phyloP scores from a whole-genome alignment of 1,140 invertebrate genomes.

The Heliconius eleuchia region DNA sequence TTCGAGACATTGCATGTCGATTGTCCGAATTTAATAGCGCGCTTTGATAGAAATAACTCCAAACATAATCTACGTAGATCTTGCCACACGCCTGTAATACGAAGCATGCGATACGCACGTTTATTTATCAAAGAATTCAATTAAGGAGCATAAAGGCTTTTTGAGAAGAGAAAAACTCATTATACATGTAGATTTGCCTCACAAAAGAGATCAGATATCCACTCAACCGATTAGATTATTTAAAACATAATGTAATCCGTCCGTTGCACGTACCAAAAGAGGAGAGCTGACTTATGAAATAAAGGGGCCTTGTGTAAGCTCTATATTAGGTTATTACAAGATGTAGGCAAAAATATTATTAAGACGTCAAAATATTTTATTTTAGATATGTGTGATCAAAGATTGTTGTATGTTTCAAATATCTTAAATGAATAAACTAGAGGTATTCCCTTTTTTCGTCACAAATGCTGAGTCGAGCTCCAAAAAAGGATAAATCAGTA shows the following conservation, averaged over 20 bases:
- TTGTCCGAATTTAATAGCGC: too few relatives aligned
- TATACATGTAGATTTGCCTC: conserved; percentile 16
- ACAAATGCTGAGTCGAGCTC: too few relatives aligned
- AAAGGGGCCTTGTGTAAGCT: neutral
- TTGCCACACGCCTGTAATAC: neutral
- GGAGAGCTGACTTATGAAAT: neutral
- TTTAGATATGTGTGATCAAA: too few relatives aligned
- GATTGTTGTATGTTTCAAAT: too few relatives aligned
- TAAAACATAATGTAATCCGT: conserved; percentile 18
- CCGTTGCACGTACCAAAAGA: conserved; percentile 5
- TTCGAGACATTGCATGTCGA: too few relatives aligned
- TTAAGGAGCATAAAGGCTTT: conserved; percentile 36
- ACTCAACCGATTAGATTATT: conserved; percentile 14
- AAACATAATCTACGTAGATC: neutral
- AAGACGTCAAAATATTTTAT: too few relatives aligned
- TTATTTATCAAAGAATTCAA: conserved; percentile 31
- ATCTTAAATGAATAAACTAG: too few relatives aligned
- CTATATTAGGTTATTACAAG: neutral
- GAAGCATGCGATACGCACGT: neutral
- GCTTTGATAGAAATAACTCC: too few relatives aligned
- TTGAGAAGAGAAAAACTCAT: conserved; percentile 34
- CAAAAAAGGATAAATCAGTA: too few relatives aligned
- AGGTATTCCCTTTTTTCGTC: too few relatives aligned
- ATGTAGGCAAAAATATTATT: too few relatives aligned
- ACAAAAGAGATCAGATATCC: conserved; percentile 28